Base-by-base conservation (phyloP, 2,113 vertebrate species). In the Chamaetylas fuelleborni region DNA sequence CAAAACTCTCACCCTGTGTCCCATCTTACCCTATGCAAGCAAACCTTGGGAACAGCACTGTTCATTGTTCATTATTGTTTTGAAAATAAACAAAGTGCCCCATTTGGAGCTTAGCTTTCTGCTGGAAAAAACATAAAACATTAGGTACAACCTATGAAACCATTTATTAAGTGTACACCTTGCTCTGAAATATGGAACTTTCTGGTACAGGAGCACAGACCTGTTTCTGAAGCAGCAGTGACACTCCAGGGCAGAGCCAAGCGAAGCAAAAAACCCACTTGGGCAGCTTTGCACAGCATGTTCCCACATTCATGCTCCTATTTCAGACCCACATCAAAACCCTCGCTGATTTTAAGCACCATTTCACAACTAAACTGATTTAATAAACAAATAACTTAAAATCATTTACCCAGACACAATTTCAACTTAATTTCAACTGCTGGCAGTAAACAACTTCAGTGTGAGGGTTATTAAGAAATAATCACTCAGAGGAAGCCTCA, bases 391-490 rank as follows among this genome's bases (percentile, higher is more conserved):
- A 54, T 70, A 42, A 53, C 26, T 66, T 78, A 7, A 51, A 91
- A 93, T 56, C 5, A 60, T 81, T 95, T 50, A 70, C 50, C 36
- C 26, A 53, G 53, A 65, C 70, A 81, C 73, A 71, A 42, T 42
- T 42, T 42, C 40, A 40, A 40, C 40, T 96, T 96, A 88, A 97
- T 97, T 97, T 94, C 86, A 95, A 14, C 65, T 83, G 34, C 42
- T 91, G 79, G 57, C 88, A 96, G 64, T 90, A 97, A 97, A 97
- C 85, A 97, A 90, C 25, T 90, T 76, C 73, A 79, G 2, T 48
- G 23, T 60, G 70, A 95, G 33, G 48, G 64, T 50, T 93, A 67
- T 97, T 97, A 96, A 94, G 85, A 88, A 91, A 60, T 65, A 95
- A 79, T 95, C 65, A 95, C 85, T 96, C 96, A 83, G 82, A 89